Conservation (phyloP, 2,888 invertebrate species). For the Torymus auratus region DNA sequence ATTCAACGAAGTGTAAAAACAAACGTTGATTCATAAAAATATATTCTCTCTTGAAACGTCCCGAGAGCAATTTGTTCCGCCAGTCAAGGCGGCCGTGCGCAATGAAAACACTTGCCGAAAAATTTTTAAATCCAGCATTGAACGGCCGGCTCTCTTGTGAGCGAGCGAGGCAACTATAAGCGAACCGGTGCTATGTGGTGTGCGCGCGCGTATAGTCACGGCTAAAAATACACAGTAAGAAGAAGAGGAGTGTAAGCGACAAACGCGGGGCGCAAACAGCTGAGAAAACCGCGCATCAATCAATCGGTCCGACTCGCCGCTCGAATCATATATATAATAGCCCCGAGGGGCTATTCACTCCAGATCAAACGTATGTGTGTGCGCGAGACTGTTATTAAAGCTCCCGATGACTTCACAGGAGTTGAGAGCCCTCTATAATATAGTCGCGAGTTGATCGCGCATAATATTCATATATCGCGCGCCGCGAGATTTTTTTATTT, state of each 20-base stretch:
- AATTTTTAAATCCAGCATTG: too few species aligned
- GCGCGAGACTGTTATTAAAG: not conserved
- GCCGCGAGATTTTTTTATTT: too few species aligned
- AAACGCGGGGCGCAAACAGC: not conserved
- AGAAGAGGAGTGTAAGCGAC: not conserved
- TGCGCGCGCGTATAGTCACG: slow-evolving; percentile 7
- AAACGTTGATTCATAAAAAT: not conserved
- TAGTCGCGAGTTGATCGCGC: too few species aligned
- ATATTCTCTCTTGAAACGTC: not conserved
- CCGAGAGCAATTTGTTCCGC: not conserved
- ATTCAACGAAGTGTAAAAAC: not conserved
- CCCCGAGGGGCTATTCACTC: slow-evolving; percentile 16
- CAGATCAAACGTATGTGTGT: not conserved
- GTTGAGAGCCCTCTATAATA: not conserved
- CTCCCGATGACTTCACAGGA: slow-evolving; percentile 3
- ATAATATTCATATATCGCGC: too few species aligned
- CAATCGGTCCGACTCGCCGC: not conserved
- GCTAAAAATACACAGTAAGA: slow-evolving; percentile 10
- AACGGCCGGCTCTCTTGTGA: too few species aligned
- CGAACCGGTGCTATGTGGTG: not conserved
- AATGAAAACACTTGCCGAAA: too few species aligned
- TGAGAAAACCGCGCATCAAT: not conserved
- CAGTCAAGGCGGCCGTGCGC: too few species aligned
- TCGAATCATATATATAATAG: too few species aligned
- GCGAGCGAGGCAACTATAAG: too few species aligned